These are phyloP conservation scores for Gobius niger DNA, from an alignment of 2,113 vertebrate species.

Conservation along the genomic window DNA sequence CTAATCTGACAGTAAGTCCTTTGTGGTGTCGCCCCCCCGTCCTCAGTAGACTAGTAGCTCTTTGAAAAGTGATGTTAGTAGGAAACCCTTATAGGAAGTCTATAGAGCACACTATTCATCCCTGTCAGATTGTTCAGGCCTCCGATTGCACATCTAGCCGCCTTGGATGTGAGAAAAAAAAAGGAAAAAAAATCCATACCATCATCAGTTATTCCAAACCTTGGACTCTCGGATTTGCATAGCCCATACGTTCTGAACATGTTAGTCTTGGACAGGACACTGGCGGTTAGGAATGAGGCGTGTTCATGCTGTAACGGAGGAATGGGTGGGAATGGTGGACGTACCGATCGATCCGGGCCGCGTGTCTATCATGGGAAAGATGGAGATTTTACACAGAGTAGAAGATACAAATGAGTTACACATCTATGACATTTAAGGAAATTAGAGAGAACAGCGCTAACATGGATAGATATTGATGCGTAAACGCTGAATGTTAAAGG, in stretches of 20 bases:
- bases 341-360: slow-evolving; percentile 81
- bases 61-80: slow-evolving; percentile 20
- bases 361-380: slow-evolving; percentile 74
- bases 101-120: slow-evolving; percentile 39
- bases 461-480: slow-evolving; percentile 17
- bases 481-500: slow-evolving; percentile 6
- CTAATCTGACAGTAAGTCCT: slow-evolving; percentile 52
- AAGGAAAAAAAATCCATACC: slow-evolving; percentile 36
- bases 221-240: slow-evolving; percentile 15
- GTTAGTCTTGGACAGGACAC: slow-evolving; percentile 12
- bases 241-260: slow-evolving; percentile 12
- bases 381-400: slow-evolving; percentile 67
- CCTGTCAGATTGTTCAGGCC: slow-evolving; percentile 22
- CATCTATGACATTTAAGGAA: slow-evolving; percentile 34
- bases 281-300: not conserved
- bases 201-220: slow-evolving; percentile 34
- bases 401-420: slow-evolving; percentile 69
- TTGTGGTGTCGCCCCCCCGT: slow-evolving; percentile 29
- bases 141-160: slow-evolving; percentile 30
- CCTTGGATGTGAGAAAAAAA: slow-evolving; percentile 4
- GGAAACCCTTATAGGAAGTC: slow-evolving; percentile 37
- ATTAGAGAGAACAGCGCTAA: slow-evolving; percentile 9
- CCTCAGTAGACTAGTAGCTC: slow-evolving; percentile 29
- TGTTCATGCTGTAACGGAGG: not conserved
- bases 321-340: slow-evolving; percentile 57